Base-by-base conservation (phyloP, 2,888 invertebrate genomes). In the Xiphydria camelus region DNA sequence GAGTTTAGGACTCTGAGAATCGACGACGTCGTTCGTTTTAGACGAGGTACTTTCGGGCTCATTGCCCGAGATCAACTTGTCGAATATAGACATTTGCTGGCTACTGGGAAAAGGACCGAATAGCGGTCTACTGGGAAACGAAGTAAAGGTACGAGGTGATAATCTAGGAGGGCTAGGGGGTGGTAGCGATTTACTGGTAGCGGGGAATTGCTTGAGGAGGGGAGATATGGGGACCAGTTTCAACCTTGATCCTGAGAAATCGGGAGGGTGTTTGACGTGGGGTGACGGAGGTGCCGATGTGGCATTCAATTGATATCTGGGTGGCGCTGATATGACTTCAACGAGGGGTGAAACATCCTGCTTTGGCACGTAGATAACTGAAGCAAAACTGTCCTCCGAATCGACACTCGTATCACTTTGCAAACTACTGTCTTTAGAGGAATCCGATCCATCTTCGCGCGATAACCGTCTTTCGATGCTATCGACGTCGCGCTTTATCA, bases 361-460 rank as follows among this genome's bases (percentile, higher is more conserved):
- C 77, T 90, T 91, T 43, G 93, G 92, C 63, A 93, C 88, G 70
- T 88, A 93, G 66, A 94, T 94, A 33, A 94, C 94, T 52, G 93
- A 93, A 45, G 93, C 92, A 68, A 94, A 92, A 74, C 92, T 93
- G 67, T 94, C 94, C 73, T 94, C 94, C 1, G 92, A 92, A 73
- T 94, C 94, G 22, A 94, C 90, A 76, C 93, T 93, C 1, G 94
- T 94, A 69, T 94, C 94, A 73, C 93, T 93, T 76, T 94, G 94
- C 47, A 94, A 80, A 70, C 93, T 93, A 70, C 91, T 89, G 62
- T 91, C 91, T 76, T 91, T 91, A 2, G 90, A 90, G 4, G 90
- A 90, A 69, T 91, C 91, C 0, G 93, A 93, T 9, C 92, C 92
- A 62, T 92, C 92, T 75, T 93, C 93, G 55, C 86, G 84, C 0